phyloP scores from a whole-genome alignment of 2,113 vertebrate species.

The Verasper variegatus region DNA sequence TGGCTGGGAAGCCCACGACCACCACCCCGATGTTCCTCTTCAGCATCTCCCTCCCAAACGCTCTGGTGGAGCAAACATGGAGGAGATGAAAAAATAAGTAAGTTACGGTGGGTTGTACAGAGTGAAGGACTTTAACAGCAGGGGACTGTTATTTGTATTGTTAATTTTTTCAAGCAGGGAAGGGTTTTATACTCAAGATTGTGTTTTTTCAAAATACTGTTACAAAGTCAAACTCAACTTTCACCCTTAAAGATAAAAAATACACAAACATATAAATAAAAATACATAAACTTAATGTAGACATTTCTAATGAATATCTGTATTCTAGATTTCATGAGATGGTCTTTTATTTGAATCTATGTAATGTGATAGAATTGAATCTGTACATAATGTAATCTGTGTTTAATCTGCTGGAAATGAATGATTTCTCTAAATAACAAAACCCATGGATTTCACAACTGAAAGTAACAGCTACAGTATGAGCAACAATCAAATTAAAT shows the following conservation, averaged over 20 bases:
- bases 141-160: no score
- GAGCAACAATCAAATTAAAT: not conserved
- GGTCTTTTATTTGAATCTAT: not conserved
- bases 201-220: no score
- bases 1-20: conserved; percentile 96
- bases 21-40: conserved; percentile 94
- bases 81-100: not conserved
- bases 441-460: no score
- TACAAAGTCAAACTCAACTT: no score
- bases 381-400: no score
- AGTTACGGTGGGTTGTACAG: no score
- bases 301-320: not conserved
- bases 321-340: not conserved
- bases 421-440: not conserved
- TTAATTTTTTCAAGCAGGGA: no score
- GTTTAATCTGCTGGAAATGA: not conserved
- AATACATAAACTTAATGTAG: not conserved
- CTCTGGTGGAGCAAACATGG: conserved; percentile 76
- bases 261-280: not conserved
- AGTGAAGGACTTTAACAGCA: no score
- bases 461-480: not conserved
- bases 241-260: no score
- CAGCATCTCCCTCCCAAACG: conserved; percentile 95
- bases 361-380: no score
- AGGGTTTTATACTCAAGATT: no score